A percentile compares a stretch with the other conserved stretches of the same genome.
Evolutionary conservation across 2,113 vertebrate species (phyloP).

Genomic region (Sclerurus mexicanus): DNA sequence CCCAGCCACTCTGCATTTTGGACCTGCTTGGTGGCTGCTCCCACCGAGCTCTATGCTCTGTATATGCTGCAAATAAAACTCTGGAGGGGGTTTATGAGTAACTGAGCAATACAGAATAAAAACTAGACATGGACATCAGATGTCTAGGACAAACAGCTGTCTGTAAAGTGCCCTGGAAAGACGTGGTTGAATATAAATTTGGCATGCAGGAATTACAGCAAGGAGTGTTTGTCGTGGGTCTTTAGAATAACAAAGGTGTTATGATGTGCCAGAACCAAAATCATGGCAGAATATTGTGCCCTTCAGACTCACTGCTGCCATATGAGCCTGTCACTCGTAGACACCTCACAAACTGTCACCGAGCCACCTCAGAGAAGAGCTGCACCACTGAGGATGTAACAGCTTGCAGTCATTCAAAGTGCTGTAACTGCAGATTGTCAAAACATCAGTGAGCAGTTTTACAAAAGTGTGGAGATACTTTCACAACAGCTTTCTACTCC

Average conservation of each 20-base stretch:
- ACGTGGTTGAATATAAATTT: not conserved
- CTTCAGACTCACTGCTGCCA: not conserved
- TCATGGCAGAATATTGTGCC: not conserved
- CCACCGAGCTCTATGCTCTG: not conserved
- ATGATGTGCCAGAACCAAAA: not conserved
- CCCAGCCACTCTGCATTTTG: not conserved
- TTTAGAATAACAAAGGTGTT: not conserved
- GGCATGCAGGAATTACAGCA: not conserved
- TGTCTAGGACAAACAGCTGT: not conserved
- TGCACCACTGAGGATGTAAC: not conserved
- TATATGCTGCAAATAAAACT: not conserved
- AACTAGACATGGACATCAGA: not conserved
- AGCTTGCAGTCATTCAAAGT: not conserved
- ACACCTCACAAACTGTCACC: not conserved
- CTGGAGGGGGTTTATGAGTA: not conserved
- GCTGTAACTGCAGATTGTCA: not conserved
- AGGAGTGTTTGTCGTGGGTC: not conserved
- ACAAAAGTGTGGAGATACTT: not conserved
- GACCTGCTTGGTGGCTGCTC: not conserved
- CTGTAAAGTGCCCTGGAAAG: not conserved
- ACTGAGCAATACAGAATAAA: not conserved
- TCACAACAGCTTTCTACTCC: not conserved
- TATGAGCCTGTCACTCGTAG: not conserved
- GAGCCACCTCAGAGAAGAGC: not conserved
- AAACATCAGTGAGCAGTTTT: constrained; percentile 5